Percentiles rank a stretch among this genome's conserved stretches.
Evolutionary conservation across 2,888 invertebrate genomes (phyloP).

Genomic region (Notodonta ziczac): DNA sequence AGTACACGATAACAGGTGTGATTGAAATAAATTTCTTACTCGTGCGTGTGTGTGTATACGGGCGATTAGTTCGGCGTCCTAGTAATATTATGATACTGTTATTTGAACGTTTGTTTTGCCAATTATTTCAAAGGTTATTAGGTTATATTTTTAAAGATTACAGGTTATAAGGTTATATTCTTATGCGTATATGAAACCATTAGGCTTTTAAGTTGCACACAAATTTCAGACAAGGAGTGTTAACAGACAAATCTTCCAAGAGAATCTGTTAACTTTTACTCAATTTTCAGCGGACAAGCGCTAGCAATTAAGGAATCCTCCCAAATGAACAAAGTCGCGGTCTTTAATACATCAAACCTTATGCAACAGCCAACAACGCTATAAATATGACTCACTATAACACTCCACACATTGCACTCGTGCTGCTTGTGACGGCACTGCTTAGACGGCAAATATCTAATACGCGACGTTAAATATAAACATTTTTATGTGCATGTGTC

Average conservation of each 20-base stretch:
- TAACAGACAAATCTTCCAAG: neutral
- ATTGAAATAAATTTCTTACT: neutral
- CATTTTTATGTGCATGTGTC: neutral
- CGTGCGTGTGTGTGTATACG: neutral
- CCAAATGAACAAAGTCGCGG: no score
- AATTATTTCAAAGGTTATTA: no score
- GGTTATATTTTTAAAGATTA: no score
- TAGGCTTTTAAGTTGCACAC: no score
- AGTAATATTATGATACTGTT: no score
- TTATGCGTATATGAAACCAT: no score
- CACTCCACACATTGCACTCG: neutral
- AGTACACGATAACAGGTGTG: neutral
- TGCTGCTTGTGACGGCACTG: neutral
- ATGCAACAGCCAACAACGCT: neutral
- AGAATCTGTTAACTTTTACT: neutral
- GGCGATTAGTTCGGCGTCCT: no score
- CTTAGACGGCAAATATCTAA: neutral
- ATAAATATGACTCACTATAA: neutral
- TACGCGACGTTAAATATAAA: conserved; percentile 1
- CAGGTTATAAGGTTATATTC: no score
- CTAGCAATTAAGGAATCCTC: no score
- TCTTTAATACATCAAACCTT: neutral
- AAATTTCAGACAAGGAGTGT: no score
- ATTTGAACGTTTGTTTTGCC: no score
- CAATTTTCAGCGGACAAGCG: no score